Conservation (phyloP, 2,797 vertebrate genomes). For the Anas bahamensis region DNA sequence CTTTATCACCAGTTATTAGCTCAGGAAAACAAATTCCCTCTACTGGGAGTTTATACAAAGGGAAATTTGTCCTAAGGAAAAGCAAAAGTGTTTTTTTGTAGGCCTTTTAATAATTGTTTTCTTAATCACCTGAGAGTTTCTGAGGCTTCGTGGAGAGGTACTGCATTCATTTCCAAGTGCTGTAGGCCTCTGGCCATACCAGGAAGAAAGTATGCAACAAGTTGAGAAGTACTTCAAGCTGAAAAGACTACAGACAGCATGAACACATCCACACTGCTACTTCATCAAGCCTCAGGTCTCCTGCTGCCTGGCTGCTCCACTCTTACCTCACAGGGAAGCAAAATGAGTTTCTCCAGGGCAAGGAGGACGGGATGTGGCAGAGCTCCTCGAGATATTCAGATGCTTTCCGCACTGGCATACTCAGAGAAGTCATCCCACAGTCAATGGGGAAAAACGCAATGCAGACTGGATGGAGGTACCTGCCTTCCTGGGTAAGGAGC, state of each 20-base stretch:
- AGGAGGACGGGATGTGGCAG: neutral
- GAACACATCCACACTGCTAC: neutral
- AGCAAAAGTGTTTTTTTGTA: neutral
- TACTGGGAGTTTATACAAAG: neutral
- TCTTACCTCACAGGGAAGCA: neutral
- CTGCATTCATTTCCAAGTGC: neutral
- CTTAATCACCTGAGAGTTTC: neutral
- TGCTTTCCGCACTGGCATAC: accelerated
- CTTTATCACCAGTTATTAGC: neutral
- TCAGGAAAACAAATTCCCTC: neutral
- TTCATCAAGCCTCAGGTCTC: neutral
- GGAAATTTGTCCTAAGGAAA: neutral
- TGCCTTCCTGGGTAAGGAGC: no score
- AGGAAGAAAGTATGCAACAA: neutral
- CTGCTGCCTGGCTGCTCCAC: neutral
- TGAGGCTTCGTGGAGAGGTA: neutral
- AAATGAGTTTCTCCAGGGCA: neutral
- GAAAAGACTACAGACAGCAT: neutral
- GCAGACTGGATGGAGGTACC: no score
- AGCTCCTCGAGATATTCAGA: neutral
- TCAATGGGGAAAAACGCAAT: no score
- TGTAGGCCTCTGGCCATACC: neutral
- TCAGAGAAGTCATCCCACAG: no score
- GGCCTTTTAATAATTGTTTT: neutral
- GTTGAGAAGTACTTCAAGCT: neutral